Evolutionary conservation across 2,888 invertebrate species (phyloP).

Genomic region (Dendrolimus pini): DNA sequence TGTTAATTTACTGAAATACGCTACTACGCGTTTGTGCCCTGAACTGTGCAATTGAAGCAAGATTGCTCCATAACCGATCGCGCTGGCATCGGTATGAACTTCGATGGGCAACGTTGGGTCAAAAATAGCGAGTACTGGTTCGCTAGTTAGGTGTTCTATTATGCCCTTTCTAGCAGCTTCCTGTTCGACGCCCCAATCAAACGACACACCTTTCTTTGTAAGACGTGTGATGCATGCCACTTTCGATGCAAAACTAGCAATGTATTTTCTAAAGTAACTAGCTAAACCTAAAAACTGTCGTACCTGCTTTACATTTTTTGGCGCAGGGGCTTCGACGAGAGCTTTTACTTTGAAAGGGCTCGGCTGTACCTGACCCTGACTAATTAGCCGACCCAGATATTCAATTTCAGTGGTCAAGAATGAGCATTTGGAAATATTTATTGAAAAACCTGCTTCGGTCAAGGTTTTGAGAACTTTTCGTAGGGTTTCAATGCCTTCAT

Average conservation of each 20-base stretch:
- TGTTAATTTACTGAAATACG: slow-evolving; percentile 1
- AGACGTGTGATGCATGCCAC: slow-evolving; percentile 10
- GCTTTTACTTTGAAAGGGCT: slow-evolving; percentile 11
- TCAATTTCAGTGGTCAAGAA: slow-evolving; percentile 8
- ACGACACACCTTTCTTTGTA: slow-evolving; percentile 4
- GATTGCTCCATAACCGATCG: slow-evolving; percentile 1
- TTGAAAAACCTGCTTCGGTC: slow-evolving; percentile 11
- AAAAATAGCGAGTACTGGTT: slow-evolving; percentile 13
- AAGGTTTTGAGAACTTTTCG: slow-evolving; percentile 9
- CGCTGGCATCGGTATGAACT: slow-evolving; percentile 5
- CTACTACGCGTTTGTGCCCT: not conserved
- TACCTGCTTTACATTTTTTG: not conserved
- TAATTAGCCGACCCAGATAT: slow-evolving; percentile 10
- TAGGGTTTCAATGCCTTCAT: slow-evolving; percentile 7
- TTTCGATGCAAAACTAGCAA: slow-evolving; percentile 1
- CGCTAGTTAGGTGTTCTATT: slow-evolving; percentile 8
- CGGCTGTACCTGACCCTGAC: slow-evolving; percentile 14
- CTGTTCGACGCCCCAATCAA: slow-evolving; percentile 9
- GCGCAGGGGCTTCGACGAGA: slow-evolving; percentile 5
- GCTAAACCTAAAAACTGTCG: slow-evolving; percentile 3
- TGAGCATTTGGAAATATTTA: slow-evolving; percentile 8
- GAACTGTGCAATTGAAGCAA: not conserved
- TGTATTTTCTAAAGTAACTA: slow-evolving; percentile 2
- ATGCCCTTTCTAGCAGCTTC: slow-evolving; percentile 6
- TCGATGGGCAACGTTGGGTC: slow-evolving; percentile 10